Evolutionary conservation across 2,113 vertebrate species (phyloP), one percentile per base, ranked within the genome.

Genomic region (Romanogobio albipinnatus): DNA sequence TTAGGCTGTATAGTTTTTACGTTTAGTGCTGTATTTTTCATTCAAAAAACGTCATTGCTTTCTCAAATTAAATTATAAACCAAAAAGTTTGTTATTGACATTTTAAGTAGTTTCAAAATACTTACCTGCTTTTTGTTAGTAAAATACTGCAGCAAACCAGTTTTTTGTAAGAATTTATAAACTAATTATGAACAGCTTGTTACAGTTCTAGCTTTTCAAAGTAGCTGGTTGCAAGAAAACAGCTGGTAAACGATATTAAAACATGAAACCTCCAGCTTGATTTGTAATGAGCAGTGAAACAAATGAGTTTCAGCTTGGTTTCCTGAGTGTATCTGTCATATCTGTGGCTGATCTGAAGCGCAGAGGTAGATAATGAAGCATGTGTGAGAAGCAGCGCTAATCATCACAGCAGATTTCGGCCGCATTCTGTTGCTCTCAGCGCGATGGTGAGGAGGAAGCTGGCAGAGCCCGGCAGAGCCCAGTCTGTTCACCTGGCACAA

Each of bases 401-500:
- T 73, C 79, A 82, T 61, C 49, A 56, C 26, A 71, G 68, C 39
- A 85, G 80, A 61, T 70, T 78, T 81, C 58, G 19, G 53, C 36
- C 81, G 74, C 51, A 70, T 33, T 79, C 76, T 85, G 75, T 43
- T 82, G 47, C 81, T 89, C 76, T 87, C 75, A 47, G 58, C 19
- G 76, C 82, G 74, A 85, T 85, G 80, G 81, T 53, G 86, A 86
- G 85, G 84, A 87, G 33, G 62, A 56, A 80, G 33, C 86, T 90
- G 89, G 86, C 81, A 77, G 22, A 36, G 29, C 64, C 59, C 59
- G n/a, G 9, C 58, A 47, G 9, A 43, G 15, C 59, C 56, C 71
- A 19, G 47, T 76, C 79, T 86, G 85, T 86, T 70, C 61, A 68
- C 29, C 71, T 76, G 84, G 71, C 71, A 82, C 39, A 2, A 9